A percentile compares a stretch with the other conserved stretches of the same genome.
phyloP scores from a whole-genome alignment of 2,797 vertebrate genomes.

The Sebastiscus tertius region DNA sequence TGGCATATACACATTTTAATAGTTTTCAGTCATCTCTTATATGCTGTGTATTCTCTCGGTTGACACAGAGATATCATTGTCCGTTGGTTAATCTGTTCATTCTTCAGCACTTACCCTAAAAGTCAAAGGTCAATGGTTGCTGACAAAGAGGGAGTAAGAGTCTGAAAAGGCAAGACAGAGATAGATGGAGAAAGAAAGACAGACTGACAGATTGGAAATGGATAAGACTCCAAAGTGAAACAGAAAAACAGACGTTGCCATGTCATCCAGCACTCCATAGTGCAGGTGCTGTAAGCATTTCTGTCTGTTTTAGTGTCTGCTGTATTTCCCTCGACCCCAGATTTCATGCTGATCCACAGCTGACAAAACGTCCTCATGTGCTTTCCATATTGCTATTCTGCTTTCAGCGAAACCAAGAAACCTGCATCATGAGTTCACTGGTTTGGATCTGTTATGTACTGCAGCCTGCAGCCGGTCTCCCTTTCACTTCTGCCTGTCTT shows the following conservation, averaged over 20 bases:
- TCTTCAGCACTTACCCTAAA: neutral
- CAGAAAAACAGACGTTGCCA: neutral
- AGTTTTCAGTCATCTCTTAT: neutral
- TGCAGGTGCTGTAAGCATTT: conserved; percentile 6
- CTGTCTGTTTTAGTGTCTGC: neutral
- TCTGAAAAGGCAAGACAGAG: neutral
- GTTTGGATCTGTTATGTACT: neutral
- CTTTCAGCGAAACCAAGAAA: neutral
- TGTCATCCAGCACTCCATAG: neutral
- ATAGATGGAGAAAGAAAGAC: neutral
- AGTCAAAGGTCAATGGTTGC: neutral
- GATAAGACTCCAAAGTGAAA: neutral
- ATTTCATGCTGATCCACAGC: conserved; percentile 26
- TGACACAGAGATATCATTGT: neutral
- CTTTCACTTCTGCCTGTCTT: neutral
- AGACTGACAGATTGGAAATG: neutral
- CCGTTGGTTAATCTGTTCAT: neutral
- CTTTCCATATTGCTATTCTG: neutral
- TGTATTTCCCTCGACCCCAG: neutral
- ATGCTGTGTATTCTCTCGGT: neutral
- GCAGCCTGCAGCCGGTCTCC: neutral
- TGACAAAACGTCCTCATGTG: conserved; percentile 8
- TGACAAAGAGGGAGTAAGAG: neutral
- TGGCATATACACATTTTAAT: neutral
- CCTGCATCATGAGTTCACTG: neutral